Evolutionary conservation across 2,888 invertebrate genomes (phyloP).

Genomic region (Synergus umbraculus): DNA sequence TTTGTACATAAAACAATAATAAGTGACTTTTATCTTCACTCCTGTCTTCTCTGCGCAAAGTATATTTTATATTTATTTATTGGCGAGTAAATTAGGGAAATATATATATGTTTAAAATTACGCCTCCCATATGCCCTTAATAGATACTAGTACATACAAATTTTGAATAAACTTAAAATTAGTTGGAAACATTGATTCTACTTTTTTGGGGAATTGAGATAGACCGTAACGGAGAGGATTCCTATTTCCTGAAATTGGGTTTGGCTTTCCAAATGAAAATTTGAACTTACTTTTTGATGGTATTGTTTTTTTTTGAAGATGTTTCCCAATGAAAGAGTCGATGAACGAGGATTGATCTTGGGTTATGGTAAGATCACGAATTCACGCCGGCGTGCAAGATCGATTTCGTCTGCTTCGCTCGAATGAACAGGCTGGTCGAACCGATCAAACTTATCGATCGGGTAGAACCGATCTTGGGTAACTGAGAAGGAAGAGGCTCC

Average conservation of each 20-base stretch:
- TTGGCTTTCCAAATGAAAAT: not conserved
- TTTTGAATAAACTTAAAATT: not conserved
- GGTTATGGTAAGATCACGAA: conserved; percentile 34
- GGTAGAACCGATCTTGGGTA: conserved; percentile 26
- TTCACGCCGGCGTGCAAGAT: conserved; percentile 37
- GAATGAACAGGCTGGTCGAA: conserved; percentile 33
- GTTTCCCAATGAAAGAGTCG: conserved; percentile 24
- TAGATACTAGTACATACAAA: too few species aligned
- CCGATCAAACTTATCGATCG: conserved; percentile 34
- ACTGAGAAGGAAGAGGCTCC: conserved; percentile 30
- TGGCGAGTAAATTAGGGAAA: too few species aligned
- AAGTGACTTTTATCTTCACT: too few species aligned
- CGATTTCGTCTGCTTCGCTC: conserved; percentile 33
- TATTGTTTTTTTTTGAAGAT: conserved; percentile 4
- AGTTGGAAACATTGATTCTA: not conserved
- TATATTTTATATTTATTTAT: too few species aligned
- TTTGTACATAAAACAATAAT: too few species aligned
- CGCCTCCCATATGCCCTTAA: too few species aligned
- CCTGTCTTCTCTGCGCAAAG: too few species aligned
- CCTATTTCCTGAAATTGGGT: not conserved
- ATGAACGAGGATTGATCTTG: conserved; percentile 29
- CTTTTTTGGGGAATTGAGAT: not conserved
- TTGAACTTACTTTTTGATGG: conserved; percentile 21
- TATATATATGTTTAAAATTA: too few species aligned
- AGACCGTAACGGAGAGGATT: not conserved